A percentile compares a stretch with the other conserved stretches of the same genome.
These are phyloP conservation scores for Patiria miniata DNA, from an alignment of 35 echinoderm and acorn worm genomes.

Conservation along the genomic window DNA sequence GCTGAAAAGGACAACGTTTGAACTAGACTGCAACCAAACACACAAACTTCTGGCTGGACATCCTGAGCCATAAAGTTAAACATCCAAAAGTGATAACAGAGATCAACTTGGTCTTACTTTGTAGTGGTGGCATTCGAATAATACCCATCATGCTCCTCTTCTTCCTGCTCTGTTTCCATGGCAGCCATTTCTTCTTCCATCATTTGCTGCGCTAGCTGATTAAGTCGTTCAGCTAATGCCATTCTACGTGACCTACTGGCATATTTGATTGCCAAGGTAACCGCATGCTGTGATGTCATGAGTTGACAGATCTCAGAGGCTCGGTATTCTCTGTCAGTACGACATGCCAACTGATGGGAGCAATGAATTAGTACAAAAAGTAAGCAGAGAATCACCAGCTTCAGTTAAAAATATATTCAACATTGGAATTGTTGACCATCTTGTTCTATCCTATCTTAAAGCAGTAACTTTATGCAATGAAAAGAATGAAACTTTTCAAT, in stretches of 20 bases:
- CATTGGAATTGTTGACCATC: too few relatives aligned
- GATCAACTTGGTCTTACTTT: neutral
- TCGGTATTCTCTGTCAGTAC: slow-evolving; percentile 81
- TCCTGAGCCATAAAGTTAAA: neutral
- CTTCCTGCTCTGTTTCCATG: slow-evolving; percentile 49
- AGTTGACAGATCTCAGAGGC: slow-evolving; percentile 77
- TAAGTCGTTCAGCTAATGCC: slow-evolving; percentile 71
- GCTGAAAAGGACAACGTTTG: neutral
- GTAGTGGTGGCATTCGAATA: neutral
- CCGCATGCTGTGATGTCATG: slow-evolving; percentile 87
- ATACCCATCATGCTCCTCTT: slow-evolving; percentile 58
- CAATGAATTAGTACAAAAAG: too few relatives aligned
- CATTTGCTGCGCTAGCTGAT: slow-evolving; percentile 75
- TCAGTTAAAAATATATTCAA: too few relatives aligned
- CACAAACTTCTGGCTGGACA: neutral
- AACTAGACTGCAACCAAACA: neutral
- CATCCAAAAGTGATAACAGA: too few relatives aligned
- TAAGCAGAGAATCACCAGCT: too few relatives aligned
- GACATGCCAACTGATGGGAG: slow-evolving; percentile 94
- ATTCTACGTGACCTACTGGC: slow-evolving; percentile 84
- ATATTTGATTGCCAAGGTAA: slow-evolving; percentile 93
- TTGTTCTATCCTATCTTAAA: too few relatives aligned
- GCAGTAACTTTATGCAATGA: too few relatives aligned
- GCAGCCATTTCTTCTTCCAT: slow-evolving; percentile 60
- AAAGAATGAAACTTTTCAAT: too few relatives aligned